phyloP scores from a whole-genome alignment of 37 sponge, comb jelly and placozoan genomes.

The Chondrilla cf. caribensis region DNA sequence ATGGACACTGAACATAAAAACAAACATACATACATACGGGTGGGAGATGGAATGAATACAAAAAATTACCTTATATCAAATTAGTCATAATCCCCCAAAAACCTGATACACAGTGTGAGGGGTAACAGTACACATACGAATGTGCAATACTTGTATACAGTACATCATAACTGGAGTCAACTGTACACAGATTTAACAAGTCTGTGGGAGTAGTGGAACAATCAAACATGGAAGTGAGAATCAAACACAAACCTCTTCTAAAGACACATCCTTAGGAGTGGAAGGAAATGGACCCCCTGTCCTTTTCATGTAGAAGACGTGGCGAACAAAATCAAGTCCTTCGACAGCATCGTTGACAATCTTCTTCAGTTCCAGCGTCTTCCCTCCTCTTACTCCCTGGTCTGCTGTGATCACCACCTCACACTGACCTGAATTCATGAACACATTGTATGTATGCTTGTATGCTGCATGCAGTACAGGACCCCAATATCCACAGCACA shows the following conservation, averaged over 20 bases:
- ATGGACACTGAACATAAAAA: no score
- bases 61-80: neutral
- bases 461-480: neutral
- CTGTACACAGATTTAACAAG: neutral
- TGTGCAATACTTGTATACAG: neutral
- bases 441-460: no score
- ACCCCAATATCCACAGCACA: no score
- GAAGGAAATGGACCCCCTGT: conserved; percentile 73
- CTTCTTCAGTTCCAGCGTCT: conserved; percentile 81
- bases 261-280: conserved; percentile 57
- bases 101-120: no score
- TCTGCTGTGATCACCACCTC: conserved; percentile 84
- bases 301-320: conserved; percentile 78
- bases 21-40: no score
- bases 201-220: neutral
- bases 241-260: conserved; percentile 65
- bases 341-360: conserved; percentile 87
- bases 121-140: no score
- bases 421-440: conserved; percentile 21
- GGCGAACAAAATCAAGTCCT: conserved; percentile 62
- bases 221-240: neutral
- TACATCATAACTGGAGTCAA: neutral
- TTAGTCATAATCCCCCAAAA: no score
- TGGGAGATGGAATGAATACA: no score
- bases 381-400: conserved; percentile 86